Base-by-base conservation (phyloP, 2,888 invertebrate species). In the Tiliacea aurago region DNA sequence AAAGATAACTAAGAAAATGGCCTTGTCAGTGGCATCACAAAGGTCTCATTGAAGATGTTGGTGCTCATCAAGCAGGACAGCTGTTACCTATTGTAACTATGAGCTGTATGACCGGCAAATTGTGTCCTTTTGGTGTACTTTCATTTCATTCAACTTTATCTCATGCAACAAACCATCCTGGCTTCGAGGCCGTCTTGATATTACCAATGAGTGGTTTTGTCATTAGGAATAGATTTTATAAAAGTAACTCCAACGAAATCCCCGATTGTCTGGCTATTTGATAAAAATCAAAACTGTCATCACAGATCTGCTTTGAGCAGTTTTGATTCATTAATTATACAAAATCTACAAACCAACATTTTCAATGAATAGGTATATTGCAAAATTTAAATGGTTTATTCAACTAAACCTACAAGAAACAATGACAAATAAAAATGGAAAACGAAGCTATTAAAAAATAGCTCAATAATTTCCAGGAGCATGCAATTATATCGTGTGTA, bases 401-500 rank as follows among this genome's bases (percentile, higher is more conserved):
- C 4, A 41, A 67, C 2, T 0, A 9, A 18, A 45, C 23, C 20
- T n/a, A 13, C n/a, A 15, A 41, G 18, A 55, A 64, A 15, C 33
- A 28, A 41, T 41, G 7, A 65, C 13, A 55, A 62, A 45, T n/a
- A 53, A 55, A 56, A 75, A 72, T n/a, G 41, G 20, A 47, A 83
- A 61, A 58, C 20, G 20, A n/a, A 37, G 23, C 18, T 61, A 73
- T 61, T 53, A 51, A 68, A 58, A 47, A 62, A 49, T 33, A 10
- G 11, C 37, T 11, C 13, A 9, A 33, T 65, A 71, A 67, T 69
- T 75, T 80, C n/a, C 63, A 20, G 61, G 53, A 58, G 1, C 20
- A 13, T 59, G 37, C 75, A 75, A 80, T 81, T 81, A 81, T 15
- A 28, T 45, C 81, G 81, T 81, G 81, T 37, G 65, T 45, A 62